Evolutionary conservation across 2,888 invertebrate species (phyloP), one percentile per base, ranked within the genome.

Genomic region (Branchellion lobata): DNA sequence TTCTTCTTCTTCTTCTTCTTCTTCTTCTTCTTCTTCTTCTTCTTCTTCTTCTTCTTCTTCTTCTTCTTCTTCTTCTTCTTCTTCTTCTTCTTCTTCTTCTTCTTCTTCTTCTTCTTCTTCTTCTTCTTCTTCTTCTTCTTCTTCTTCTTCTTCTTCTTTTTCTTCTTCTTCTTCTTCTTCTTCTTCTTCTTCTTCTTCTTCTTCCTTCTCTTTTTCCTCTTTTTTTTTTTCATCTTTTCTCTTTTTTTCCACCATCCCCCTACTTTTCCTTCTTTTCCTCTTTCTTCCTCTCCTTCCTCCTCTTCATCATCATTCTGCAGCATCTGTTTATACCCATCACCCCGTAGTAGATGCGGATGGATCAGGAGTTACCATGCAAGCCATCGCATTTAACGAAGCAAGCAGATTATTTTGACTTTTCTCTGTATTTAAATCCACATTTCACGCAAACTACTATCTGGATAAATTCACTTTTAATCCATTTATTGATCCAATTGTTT

Each of bases 61-160:
- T 31, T 14, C 21, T 73, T 40, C 34, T 2, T 40, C 14, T 73
- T 1, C 21, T 73, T 31, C 36, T n/a, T 73, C 73, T 27, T 2
- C 73, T 11, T 73, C 3, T 21, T 73, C n/a, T 14, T 73, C 73
- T 27, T 73, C 73, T 27, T 73, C 73, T 8, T 40, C 73, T 27
- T 73, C 36, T 11, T 73, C 40, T n/a, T 33, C 11, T 72, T 8
- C 8, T 72, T 21, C 21, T 72, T 24, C 24, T 27, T 18, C 24
- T 24, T 24, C 11, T 68, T 68, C 24, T 51, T 51, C 18, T 21
- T 51, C 18, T 21, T 51, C 18, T 21, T 51, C 18, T 21, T 18
- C 18, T 21, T 51, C 51, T 21, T 51, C 51, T 21, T 51, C 51
- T 21, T 51, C 51, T 21, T 51, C 51, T 21, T 51, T 21, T 21